Base-by-base conservation (phyloP, 2,888 invertebrate genomes). In the Junonia oenone region DNA sequence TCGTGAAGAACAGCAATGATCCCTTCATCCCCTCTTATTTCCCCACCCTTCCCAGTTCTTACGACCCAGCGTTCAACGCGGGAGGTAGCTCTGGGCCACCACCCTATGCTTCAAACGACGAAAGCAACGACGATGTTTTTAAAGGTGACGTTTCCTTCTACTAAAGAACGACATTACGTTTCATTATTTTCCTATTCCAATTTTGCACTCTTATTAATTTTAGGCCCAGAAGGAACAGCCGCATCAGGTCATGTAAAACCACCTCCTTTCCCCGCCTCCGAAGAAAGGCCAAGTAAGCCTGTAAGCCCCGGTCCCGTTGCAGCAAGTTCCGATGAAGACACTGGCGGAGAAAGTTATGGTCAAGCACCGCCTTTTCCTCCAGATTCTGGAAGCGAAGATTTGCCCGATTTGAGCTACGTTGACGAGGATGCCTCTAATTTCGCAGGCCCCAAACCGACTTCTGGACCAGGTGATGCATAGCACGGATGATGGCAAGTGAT, bases 1-100 rank as follows among this genome's bases (percentile, higher is more conserved):
- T 95, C 2, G 86, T 95, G 8, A 93, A 95, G 75, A 94, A 92
- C 64, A 93, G 92, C 55, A 92, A 94, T 68, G 94, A 94, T 29
- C 93, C 93, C 0, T 92, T 91, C 73, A 90, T 93, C 54, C 93
- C 93, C 0, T 81, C 92, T 0, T 89, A 91, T 62, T 93, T 92
- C 78, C 93, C 92, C 2, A 91, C 92, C 1, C 82, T 92, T 33
- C 91, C 92, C 0, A 91, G 92, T 61, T 88, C 91, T 6, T 91
- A 91, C 59, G 90, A 90, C 60, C 89, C 89, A 3, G 84, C 84
- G 59, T 86, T 90, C 13, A 88, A 81, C 56, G 81, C 86, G 26
- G 85, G 80, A 8, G 56, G 65, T 29, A 54, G 73, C 56, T 46
- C 68, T 50, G 51, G 58, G 33, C 66, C 66, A 22, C 68, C 67